Conservation (phyloP, 1,140 invertebrate species). For the Trachymyrmex cornetzi region DNA sequence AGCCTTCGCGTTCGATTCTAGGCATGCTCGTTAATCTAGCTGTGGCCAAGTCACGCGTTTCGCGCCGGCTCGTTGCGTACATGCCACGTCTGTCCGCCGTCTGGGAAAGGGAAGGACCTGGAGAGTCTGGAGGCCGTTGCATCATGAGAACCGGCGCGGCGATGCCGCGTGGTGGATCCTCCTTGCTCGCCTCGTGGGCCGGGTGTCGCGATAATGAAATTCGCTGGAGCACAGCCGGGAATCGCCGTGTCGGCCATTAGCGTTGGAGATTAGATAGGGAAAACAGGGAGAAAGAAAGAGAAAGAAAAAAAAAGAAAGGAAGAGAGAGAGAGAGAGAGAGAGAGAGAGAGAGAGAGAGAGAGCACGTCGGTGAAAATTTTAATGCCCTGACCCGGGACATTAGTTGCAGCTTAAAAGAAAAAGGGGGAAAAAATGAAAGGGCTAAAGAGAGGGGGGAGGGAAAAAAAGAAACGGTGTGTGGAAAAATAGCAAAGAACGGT, state of each 20-base stretch:
- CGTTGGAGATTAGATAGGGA: slow-evolving; percentile 48
- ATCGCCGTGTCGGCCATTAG: slow-evolving; percentile 39
- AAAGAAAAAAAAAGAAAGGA: background rate
- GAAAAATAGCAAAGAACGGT: slow-evolving; percentile 43
- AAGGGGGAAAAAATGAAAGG: background rate
- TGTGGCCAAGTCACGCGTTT: slow-evolving; percentile 78
- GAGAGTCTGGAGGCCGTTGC: slow-evolving; percentile 76
- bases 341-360: background rate
- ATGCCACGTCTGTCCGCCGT: slow-evolving; percentile 84
- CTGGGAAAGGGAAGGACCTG: slow-evolving; percentile 82
- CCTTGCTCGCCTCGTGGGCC: slow-evolving; percentile 24
- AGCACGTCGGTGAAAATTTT: slow-evolving; percentile 30
- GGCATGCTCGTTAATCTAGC: slow-evolving; percentile 83
- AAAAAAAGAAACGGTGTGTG: background rate
- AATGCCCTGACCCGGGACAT: slow-evolving; percentile 1
- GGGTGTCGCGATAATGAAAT: slow-evolving; percentile 60
- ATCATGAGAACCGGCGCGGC: slow-evolving; percentile 71
- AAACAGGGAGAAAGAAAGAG: background rate
- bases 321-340: background rate
- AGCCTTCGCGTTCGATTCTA: slow-evolving; percentile 79
- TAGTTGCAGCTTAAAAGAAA: background rate
- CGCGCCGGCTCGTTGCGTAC: slow-evolving; percentile 80
- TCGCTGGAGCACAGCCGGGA: slow-evolving; percentile 47
- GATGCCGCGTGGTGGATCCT: slow-evolving; percentile 20
- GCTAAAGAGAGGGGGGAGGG: background rate